phyloP scores from a whole-genome alignment of 2,113 vertebrate genomes.

The Bos javanicus region DNA sequence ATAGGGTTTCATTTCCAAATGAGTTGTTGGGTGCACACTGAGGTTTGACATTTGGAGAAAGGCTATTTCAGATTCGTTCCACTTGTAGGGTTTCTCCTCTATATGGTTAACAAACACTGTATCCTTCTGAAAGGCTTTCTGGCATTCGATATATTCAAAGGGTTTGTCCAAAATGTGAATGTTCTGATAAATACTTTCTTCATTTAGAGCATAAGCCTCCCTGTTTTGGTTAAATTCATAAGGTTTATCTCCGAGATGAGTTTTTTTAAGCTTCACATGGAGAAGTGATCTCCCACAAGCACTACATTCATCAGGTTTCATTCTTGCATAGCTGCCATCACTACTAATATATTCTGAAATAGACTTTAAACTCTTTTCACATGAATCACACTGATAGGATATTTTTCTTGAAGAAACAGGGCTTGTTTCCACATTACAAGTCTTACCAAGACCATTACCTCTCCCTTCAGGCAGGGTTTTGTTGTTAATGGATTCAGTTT shows the following conservation, averaged over 20 bases:
- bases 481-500: neutral
- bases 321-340: constrained; percentile 67
- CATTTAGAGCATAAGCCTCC: neutral
- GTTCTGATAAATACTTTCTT: constrained; percentile 48
- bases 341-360: constrained; percentile 62
- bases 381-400: constrained; percentile 29
- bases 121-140: constrained; percentile 67
- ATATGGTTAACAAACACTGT: constrained; percentile 49
- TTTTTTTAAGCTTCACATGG: constrained; percentile 49
- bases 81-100: constrained; percentile 64
- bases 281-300: constrained; percentile 56
- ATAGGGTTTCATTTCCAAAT: constrained; percentile 62
- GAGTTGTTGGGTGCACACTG: constrained; percentile 51
- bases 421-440: neutral
- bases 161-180: constrained; percentile 65
- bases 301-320: constrained; percentile 44
- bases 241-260: neutral
- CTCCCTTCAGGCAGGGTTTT: neutral
- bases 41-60: constrained; percentile 66
- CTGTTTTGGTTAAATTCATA: neutral
- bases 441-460: neutral
- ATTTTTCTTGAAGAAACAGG: neutral
- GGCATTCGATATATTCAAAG: constrained; percentile 62
- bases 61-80: constrained; percentile 65
- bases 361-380: constrained; percentile 30